Percentiles rank a stretch among this genome's conserved stretches.
These are phyloP conservation scores for Eolophus roseicapilla DNA, from an alignment of 2,113 vertebrate genomes.

Conservation along the genomic window DNA sequence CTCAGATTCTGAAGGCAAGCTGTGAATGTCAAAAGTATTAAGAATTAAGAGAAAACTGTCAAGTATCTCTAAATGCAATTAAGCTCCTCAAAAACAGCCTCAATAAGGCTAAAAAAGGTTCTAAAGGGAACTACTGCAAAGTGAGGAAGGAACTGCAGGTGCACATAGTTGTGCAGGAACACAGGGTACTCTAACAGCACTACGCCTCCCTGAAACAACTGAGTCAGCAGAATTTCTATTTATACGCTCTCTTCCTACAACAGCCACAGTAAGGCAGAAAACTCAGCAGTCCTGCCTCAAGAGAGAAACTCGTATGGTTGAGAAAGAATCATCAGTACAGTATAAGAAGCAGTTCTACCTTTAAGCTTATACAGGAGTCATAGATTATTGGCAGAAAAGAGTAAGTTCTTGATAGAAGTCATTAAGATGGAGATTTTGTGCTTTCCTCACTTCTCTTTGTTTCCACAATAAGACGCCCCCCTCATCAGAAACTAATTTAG, in stretches of 20 bases:
- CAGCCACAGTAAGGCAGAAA: slow-evolving; percentile 24
- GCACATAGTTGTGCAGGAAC: slow-evolving; percentile 43
- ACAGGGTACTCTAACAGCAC: slow-evolving; percentile 58
- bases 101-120: slow-evolving; percentile 9
- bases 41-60: background rate
- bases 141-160: slow-evolving; percentile 66
- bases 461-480: background rate
- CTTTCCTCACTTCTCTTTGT: background rate
- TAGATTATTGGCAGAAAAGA: background rate
- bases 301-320: background rate
- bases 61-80: slow-evolving; percentile 18
- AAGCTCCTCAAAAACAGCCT: background rate
- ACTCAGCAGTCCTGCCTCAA: slow-evolving; percentile 15
- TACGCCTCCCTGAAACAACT: slow-evolving; percentile 53
- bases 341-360: background rate
- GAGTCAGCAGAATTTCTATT: slow-evolving; percentile 66
- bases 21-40: background rate
- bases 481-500: background rate
- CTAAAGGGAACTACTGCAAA: slow-evolving; percentile 49
- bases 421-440: background rate
- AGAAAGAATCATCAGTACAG: background rate
- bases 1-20: background rate
- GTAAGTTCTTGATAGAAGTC: background rate
- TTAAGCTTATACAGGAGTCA: background rate
- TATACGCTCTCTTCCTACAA: slow-evolving; percentile 53